phyloP scores from a whole-genome alignment of 2,797 vertebrate species.

The Danio jaintianensis region DNA sequence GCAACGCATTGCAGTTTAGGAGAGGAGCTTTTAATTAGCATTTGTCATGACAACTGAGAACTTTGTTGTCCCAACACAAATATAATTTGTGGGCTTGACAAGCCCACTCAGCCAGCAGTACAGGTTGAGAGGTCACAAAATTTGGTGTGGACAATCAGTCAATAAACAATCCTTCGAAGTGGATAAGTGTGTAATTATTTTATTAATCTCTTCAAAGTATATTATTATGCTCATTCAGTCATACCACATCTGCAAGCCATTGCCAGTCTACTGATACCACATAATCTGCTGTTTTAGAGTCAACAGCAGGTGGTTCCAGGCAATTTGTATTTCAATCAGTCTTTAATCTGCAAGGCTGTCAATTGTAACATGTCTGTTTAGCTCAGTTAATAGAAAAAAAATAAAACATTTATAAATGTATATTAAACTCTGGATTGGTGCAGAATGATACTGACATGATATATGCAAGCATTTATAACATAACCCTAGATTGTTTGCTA shows the following conservation, averaged over 20 bases:
- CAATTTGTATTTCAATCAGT: not conserved
- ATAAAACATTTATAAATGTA: not conserved
- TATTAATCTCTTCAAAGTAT: not conserved
- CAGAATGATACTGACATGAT: too few species aligned
- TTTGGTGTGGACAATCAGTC: not conserved
- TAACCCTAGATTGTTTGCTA: too few species aligned
- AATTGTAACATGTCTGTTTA: not conserved
- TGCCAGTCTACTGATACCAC: not conserved
- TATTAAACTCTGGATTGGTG: too few species aligned
- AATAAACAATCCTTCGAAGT: too few species aligned
- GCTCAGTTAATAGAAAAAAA: not conserved
- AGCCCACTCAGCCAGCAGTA: constrained; percentile 10
- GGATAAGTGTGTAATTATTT: too few species aligned
- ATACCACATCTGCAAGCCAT: not conserved
- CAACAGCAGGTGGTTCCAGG: not conserved
- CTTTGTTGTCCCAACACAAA: constrained; percentile 25
- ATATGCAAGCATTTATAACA: too few species aligned
- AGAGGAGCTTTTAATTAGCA: not conserved
- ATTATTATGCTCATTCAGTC: not conserved
- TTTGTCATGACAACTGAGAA: constrained; percentile 27
- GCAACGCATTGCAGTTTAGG: not conserved
- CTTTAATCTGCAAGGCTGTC: too few species aligned
- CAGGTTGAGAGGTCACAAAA: not conserved
- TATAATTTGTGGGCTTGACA: constrained; percentile 30
- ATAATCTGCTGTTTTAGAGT: not conserved